A percentile compares a stretch with the other conserved stretches of the same genome.
These are phyloP conservation scores for Chloroceryle aenea DNA, from an alignment of 2,113 vertebrate genomes.

Conservation along the genomic window DNA sequence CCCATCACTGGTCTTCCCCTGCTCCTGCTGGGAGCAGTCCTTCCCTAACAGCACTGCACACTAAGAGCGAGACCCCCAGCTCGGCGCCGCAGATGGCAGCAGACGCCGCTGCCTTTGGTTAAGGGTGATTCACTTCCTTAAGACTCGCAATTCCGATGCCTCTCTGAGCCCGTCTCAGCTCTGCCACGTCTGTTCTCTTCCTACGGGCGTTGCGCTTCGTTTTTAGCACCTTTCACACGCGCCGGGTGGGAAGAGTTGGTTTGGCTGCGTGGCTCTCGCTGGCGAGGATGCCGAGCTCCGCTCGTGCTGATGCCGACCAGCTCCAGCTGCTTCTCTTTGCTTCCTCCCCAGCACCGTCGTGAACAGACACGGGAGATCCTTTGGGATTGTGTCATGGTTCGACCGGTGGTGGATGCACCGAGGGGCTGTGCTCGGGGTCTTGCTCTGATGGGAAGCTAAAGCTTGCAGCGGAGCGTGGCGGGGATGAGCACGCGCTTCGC, in stretches of 20 bases:
- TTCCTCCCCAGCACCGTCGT: not conserved
- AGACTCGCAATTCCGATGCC: not conserved
- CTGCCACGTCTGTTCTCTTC: not conserved
- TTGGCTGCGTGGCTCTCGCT: not conserved
- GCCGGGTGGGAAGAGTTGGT: not conserved
- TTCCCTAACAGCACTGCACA: not conserved
- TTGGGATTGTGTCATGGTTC: accelerated
- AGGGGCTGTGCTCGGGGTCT: not conserved
- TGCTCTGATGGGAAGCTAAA: accelerated
- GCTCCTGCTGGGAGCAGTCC: accelerated
- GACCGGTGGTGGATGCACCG: accelerated
- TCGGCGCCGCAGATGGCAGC: not conserved
- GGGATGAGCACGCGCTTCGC: not conserved
- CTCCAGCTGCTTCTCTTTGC: not conserved
- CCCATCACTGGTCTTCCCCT: accelerated
- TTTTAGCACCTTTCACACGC: not conserved
- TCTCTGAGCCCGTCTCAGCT: not conserved
- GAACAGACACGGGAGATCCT: not conserved
- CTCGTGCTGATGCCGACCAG: not conserved
- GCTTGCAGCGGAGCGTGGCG: not conserved
- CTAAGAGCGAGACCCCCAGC: accelerated
- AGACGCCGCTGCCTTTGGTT: not conserved
- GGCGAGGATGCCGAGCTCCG: not conserved
- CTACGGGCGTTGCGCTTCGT: not conserved
- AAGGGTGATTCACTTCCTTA: conserved; percentile 5